phyloP scores from a whole-genome alignment of 2,797 vertebrate genomes.

The Cichlasoma orientale region DNA sequence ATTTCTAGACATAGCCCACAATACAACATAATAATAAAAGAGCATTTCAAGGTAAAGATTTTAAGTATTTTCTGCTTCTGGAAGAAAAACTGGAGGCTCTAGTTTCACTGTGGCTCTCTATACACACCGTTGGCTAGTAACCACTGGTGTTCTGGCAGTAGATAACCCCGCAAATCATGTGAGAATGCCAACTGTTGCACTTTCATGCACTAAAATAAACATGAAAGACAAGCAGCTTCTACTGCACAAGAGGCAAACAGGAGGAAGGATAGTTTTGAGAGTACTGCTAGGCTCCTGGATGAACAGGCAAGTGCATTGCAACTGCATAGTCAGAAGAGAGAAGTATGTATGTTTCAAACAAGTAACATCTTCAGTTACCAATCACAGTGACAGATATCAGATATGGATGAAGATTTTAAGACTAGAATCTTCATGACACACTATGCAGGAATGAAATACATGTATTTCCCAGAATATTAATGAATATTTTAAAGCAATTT shows the following conservation, averaged over 20 bases:
- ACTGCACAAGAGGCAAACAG: neutral
- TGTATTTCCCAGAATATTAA: neutral
- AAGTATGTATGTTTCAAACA: neutral
- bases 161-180: neutral
- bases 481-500: neutral
- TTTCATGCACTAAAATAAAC: conserved; percentile 1
- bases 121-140: neutral
- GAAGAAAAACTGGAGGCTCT: neutral
- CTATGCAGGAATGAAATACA: no score
- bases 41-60: neutral
- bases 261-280: neutral
- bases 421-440: no score
- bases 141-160: neutral
- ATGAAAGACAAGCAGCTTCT: neutral
- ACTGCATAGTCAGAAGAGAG: neutral
- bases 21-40: neutral
- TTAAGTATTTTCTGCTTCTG: neutral
- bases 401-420: no score
- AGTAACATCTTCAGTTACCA: neutral
- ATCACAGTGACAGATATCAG: no score
- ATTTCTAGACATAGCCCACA: neutral
- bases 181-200: neutral
- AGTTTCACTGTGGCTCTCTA: neutral
- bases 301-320: neutral
- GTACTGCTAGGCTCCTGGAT: neutral